Evolutionary conservation across 2,113 vertebrate genomes (phyloP).

Genomic region (Archilochus colubris): DNA sequence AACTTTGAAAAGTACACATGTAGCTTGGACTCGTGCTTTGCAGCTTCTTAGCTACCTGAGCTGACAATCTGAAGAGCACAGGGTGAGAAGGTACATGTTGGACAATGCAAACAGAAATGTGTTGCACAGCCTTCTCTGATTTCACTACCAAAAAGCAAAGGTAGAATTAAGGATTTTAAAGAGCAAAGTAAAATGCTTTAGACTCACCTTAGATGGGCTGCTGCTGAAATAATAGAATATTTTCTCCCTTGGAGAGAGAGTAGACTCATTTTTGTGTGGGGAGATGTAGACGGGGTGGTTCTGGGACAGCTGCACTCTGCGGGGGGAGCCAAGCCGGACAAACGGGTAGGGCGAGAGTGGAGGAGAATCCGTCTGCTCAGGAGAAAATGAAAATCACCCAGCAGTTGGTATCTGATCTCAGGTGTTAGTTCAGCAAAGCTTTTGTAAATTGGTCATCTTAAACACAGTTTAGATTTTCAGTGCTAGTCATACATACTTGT

Average conservation of each 20-base stretch:
- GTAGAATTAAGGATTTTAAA: background rate
- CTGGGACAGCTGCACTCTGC: slow-evolving; percentile 88
- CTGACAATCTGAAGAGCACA: rapidly evolving
- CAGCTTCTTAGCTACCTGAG: background rate
- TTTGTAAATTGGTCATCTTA: background rate
- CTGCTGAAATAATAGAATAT: slow-evolving; percentile 93
- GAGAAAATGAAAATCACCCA: background rate
- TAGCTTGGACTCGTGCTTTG: background rate
- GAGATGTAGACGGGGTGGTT: slow-evolving; percentile 91
- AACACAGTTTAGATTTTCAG: background rate
- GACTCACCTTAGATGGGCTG: slow-evolving; percentile 90
- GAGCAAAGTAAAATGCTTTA: background rate
- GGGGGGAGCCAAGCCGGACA: slow-evolving; percentile 83
- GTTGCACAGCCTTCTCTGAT: background rate
- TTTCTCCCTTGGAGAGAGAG: slow-evolving; percentile 83
- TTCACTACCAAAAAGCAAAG: background rate
- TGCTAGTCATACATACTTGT: rapidly evolving
- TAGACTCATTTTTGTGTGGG: slow-evolving; percentile 82
- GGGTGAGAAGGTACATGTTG: background rate
- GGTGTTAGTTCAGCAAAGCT: background rate
- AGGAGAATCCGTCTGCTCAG: slow-evolving; percentile 78
- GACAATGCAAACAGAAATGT: rapidly evolving
- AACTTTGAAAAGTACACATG: background rate
- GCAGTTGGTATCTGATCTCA: rapidly evolving
- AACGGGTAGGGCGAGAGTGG: slow-evolving; percentile 89